Evolutionary conservation across 2,888 invertebrate genomes (phyloP).

Genomic region (Sminthurinus aureus): DNA sequence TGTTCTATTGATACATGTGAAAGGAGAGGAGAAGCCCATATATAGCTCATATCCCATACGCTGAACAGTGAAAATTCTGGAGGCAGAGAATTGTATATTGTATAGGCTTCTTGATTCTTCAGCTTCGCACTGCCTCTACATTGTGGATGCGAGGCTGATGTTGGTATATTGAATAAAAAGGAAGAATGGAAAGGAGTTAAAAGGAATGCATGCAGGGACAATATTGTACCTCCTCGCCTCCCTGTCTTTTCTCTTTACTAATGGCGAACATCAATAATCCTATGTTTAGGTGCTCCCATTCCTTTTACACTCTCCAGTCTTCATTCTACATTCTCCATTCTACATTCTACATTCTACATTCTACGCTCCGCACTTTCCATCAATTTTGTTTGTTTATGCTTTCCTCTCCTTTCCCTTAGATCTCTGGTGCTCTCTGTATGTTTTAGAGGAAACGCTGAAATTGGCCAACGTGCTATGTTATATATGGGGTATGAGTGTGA

Average conservation of each 20-base stretch:
- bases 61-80: too few species aligned
- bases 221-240: constrained; percentile 31
- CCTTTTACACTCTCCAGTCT: constrained; percentile 11
- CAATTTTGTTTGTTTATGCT: constrained; percentile 28
- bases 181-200: neutral
- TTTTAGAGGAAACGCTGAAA: too few species aligned
- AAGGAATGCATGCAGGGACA: constrained; percentile 27
- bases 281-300: constrained; percentile 32
- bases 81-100: too few species aligned
- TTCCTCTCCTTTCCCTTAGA: constrained; percentile 7
- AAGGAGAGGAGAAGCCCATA: too few species aligned
- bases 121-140: neutral
- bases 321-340: neutral
- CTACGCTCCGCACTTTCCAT: neutral
- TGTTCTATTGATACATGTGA: too few species aligned
- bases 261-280: constrained; percentile 42
- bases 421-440: neutral
- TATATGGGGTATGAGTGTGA: too few species aligned
- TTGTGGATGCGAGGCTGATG: too few species aligned
- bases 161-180: too few species aligned
- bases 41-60: too few species aligned
- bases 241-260: constrained; percentile 28
- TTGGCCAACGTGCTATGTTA: too few species aligned
- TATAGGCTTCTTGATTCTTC: too few species aligned
- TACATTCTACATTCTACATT: neutral